Evolutionary conservation across 2,888 invertebrate genomes (phyloP), one percentile per base, ranked within the genome.

Genomic region (Cabera pusaria): DNA sequence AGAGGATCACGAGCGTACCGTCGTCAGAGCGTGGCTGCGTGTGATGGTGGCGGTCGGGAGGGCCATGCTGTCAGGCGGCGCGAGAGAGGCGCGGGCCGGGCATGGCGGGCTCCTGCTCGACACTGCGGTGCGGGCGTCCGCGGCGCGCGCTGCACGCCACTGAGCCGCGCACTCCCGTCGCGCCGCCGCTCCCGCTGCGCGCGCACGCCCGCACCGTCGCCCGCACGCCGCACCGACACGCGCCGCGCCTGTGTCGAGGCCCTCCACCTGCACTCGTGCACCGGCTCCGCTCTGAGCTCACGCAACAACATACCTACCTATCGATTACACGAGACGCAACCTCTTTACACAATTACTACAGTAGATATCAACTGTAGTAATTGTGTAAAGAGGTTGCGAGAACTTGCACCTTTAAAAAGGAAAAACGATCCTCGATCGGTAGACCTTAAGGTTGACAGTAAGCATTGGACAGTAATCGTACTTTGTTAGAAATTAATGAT

Each of bases 31-130:
- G 86, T 86, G 85, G 87, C 85, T 87, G 86, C 85, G 87, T 82
- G 87, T 81, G 86, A 77, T 83, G 86, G 85, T 85, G 83, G 87
- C 87, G 86, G 82, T 84, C 80, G 83, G 82, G 71, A 65, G 59
- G 85, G 86, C 87, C 87, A 88, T 87, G 87, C 87, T 88, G 87
- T 88, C 87, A 86, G 86, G 86, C 85, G 82, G 83, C 87, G 85
- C 86, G 85, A 73, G 72, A 78, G 73, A 83, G 80, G 84, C 87
- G 87, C 87, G 84, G 81, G 85, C 86, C 87, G 84, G 84, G 87
- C 87, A 87, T 87, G 87, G 84, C 87, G 85, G 84, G 81, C 74
- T 83, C 63, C 79, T 80, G 85, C 84, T 85, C 86, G 85, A 84
- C 85, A 84, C 86, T 85, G 85, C 79, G 83, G 83, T 81, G 85